Conservation (phyloP, 2,113 vertebrate species). For the Australoheros scitulus region DNA sequence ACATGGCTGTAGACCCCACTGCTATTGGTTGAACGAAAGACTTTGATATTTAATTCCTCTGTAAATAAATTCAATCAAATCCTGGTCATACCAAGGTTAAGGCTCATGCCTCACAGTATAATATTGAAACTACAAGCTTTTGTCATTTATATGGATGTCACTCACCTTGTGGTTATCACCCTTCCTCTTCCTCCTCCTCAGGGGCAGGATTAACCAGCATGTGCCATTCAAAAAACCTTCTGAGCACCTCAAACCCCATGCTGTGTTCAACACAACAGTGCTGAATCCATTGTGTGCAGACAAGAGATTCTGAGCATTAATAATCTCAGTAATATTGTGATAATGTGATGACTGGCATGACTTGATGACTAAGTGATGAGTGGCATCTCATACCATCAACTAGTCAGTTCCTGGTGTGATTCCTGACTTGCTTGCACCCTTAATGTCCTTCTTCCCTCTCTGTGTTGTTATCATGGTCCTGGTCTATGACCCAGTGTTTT, state of each 20-base stretch:
- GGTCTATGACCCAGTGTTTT: too few species aligned
- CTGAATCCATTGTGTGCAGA: not conserved
- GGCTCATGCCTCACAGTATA: not conserved
- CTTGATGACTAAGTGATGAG: not conserved
- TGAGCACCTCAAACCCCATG: not conserved
- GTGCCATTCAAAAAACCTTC: conserved; percentile 4
- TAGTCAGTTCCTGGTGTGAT: not conserved
- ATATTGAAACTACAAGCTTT: not conserved
- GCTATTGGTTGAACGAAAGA: conserved; percentile 17
- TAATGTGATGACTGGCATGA: not conserved
- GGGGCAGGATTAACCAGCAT: not conserved
- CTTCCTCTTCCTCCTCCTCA: not conserved
- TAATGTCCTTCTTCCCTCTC: not conserved
- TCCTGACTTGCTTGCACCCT: not conserved
- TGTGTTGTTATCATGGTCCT: not conserved
- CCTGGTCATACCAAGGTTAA: conserved; percentile 34
- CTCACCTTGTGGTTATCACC: not conserved
- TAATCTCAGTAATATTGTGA: too few species aligned
- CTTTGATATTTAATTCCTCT: conserved; percentile 12
- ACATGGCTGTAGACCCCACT: conserved; percentile 1
- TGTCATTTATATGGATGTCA: not conserved
- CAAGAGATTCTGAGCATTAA: not conserved
- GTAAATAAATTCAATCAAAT: conserved; percentile 5
- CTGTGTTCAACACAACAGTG: not conserved
- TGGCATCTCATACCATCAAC: not conserved